Conservation (phyloP, 2,113 vertebrate species). For the Coregonus clupeaformis region DNA sequence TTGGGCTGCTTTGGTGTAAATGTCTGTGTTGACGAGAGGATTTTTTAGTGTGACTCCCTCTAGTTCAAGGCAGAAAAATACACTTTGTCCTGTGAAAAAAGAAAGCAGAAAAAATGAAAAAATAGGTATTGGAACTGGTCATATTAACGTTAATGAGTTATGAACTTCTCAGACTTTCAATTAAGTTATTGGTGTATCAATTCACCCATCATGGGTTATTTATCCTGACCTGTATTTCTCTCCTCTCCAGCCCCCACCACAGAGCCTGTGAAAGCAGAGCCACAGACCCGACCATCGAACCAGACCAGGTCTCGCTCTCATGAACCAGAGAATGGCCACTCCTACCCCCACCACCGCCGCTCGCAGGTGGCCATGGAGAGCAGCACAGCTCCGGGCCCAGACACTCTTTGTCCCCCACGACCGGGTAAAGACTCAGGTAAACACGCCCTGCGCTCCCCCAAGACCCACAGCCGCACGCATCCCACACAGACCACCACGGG, state of each 20-base stretch:
- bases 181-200: background rate
- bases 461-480: slow-evolving; percentile 78
- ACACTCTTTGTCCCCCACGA: slow-evolving; percentile 69
- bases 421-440: slow-evolving; percentile 81
- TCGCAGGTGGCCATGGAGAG: slow-evolving; percentile 73
- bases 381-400: slow-evolving; percentile 41
- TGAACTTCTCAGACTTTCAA: no score
- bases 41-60: slow-evolving; percentile 30
- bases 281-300: slow-evolving; percentile 78
- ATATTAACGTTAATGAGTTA: no score
- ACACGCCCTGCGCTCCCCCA: slow-evolving; percentile 89
- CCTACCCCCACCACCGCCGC: slow-evolving; percentile 83
- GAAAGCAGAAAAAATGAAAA: no score
- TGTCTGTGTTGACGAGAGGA: slow-evolving; percentile 50
- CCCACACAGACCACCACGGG: slow-evolving; percentile 65
- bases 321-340: slow-evolving; percentile 86
- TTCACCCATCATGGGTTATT: no score
- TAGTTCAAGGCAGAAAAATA: no score
- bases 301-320: slow-evolving; percentile 92
- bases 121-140: no score
- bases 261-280: slow-evolving; percentile 80
- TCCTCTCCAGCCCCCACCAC: slow-evolving; percentile 37
- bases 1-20: slow-evolving; percentile 53
- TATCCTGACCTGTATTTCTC: slow-evolving; percentile 4
- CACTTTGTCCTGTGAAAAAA: no score